A percentile compares a stretch with the other conserved stretches of the same genome.
phyloP scores from a whole-genome alignment of 92 coral and sea anemone genomes.

The Porites evermanni region DNA sequence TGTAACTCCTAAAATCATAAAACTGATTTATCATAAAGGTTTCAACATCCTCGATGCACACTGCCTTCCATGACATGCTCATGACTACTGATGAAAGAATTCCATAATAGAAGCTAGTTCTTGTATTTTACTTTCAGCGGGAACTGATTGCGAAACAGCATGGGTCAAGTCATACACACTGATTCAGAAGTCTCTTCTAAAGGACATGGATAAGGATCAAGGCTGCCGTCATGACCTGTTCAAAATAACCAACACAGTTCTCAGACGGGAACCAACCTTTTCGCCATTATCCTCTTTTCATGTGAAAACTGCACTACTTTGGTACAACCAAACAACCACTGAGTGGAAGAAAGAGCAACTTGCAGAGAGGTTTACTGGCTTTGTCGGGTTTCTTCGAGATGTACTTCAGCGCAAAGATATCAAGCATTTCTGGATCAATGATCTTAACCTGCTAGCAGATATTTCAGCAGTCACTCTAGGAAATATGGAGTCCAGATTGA shows the following conservation, averaged over 20 bases:
- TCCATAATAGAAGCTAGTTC: too few relatives aligned
- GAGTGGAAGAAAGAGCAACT: slow-evolving; percentile 70
- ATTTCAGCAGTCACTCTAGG: slow-evolving; percentile 47
- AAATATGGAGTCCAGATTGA: slow-evolving; percentile 73
- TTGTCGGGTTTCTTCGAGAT: slow-evolving; percentile 46
- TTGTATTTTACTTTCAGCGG: not conserved
- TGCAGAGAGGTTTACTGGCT: slow-evolving; percentile 74
- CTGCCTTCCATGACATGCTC: too few relatives aligned
- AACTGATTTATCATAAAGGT: too few relatives aligned
- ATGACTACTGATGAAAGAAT: too few relatives aligned
- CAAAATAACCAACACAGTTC: slow-evolving; percentile 57
- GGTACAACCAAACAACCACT: slow-evolving; percentile 24
- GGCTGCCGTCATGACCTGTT: slow-evolving; percentile 74
- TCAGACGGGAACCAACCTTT: slow-evolving; percentile 71
- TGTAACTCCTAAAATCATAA: too few relatives aligned
- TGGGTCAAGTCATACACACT: slow-evolving; percentile 68
- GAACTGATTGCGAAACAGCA: slow-evolving; percentile 8
- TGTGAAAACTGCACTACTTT: slow-evolving; percentile 57
- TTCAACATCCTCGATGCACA: too few relatives aligned
- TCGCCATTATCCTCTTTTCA: slow-evolving; percentile 40
- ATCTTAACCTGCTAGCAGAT: slow-evolving; percentile 62
- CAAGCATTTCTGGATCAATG: slow-evolving; percentile 72
- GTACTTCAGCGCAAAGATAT: slow-evolving; percentile 45
- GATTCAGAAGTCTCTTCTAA: slow-evolving; percentile 39
- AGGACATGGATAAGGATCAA: slow-evolving; percentile 67